These are phyloP conservation scores for Tiliqua scincoides DNA, from an alignment of 2,113 vertebrate species.

Conservation along the genomic window DNA sequence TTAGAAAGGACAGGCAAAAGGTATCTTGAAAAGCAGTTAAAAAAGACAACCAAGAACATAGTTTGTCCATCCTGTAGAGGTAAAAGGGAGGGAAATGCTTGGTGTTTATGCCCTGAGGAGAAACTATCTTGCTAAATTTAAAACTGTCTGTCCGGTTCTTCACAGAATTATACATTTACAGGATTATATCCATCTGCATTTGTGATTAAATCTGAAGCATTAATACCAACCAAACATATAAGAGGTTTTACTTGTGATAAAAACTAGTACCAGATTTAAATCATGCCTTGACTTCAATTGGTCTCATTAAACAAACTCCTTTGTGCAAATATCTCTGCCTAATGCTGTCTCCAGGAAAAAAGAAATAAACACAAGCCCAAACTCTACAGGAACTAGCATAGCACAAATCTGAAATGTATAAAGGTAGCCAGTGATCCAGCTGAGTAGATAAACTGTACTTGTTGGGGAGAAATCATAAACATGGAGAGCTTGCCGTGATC, in stretches of 20 bases:
- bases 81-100: not conserved
- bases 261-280: not conserved
- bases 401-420: not conserved
- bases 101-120: not conserved
- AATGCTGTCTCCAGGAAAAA: not conserved
- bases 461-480: not conserved
- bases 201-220: conserved; percentile 4
- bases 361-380: not conserved
- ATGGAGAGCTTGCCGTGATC: not conserved
- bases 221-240: not conserved
- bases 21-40: too few relatives aligned
- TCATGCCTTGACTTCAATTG: conserved; percentile 5
- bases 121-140: not conserved
- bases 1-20: too few relatives aligned
- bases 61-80: too few relatives aligned
- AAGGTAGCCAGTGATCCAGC: not conserved
- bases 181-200: not conserved
- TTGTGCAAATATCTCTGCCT: conserved; percentile 8
- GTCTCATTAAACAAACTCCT: conserved; percentile 19
- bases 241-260: not conserved
- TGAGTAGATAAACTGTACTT: not conserved
- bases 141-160: not conserved
- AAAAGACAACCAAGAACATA: too few relatives aligned
- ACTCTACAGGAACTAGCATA: not conserved
- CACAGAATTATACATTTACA: not conserved